A percentile compares a stretch with the other conserved stretches of the same genome.
Conservation (phyloP, 2,888 invertebrate species). For the Coenonympha arcania region DNA sequence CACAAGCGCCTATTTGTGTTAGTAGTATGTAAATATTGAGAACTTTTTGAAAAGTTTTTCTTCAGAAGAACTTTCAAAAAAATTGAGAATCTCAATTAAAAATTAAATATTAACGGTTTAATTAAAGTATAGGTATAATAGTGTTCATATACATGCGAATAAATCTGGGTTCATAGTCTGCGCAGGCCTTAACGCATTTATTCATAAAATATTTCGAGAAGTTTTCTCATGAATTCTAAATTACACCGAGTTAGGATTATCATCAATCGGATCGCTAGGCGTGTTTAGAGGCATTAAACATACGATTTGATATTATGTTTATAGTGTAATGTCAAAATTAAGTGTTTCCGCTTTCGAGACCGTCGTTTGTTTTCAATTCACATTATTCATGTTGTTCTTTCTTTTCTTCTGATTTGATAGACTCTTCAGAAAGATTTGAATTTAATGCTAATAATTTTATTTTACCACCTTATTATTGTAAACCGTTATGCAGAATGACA, state of each 20-base stretch:
- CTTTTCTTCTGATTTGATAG: constrained; percentile 38
- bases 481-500: no score
- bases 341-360: constrained; percentile 57
- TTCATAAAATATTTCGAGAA: constrained; percentile 1
- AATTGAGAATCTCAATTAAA: no score
- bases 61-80: no score
- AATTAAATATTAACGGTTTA: no score
- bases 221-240: constrained; percentile 17
- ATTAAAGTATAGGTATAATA: no score
- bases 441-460: no score
- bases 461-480: no score
- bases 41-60: no score
- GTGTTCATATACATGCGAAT: no score
- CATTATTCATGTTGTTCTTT: constrained; percentile 49
- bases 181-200: background rate
- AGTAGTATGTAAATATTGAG: no score
- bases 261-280: constrained; percentile 25
- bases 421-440: no score
- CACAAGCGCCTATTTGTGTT: no score
- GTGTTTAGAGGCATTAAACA: constrained; percentile 38
- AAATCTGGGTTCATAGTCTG: background rate
- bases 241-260: constrained; percentile 26
- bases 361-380: constrained; percentile 62
- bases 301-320: constrained; percentile 58
- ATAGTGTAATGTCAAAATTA: constrained; percentile 66